Evolutionary conservation across 1,140 invertebrate genomes (phyloP), one percentile per base, ranked within the genome.

Genomic region (Elymnias hypermnestra): DNA sequence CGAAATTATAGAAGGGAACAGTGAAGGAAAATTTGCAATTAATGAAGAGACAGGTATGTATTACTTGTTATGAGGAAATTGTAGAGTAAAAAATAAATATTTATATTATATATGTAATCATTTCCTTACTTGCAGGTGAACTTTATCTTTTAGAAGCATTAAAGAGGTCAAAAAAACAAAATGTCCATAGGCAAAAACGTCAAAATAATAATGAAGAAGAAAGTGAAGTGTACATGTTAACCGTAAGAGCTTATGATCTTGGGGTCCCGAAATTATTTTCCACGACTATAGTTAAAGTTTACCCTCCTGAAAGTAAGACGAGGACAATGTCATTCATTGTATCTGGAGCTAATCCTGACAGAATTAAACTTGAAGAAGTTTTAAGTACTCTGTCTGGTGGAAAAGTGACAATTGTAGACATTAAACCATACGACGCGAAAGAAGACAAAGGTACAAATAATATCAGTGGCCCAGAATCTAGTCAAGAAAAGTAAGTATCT

Each of bases 1-100:
- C 77, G 94, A 95, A 87, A 88, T 97, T 25, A 89, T 95, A 54
- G 89, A 92, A 44, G 93, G 93, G 8, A 94, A 94, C 73, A 92
- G 90, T 64, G 92, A 92, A 47, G 92, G 93, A 54, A 93, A 93
- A 72, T 97, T 96, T 81, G 71, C 88, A 14, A 88, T 98, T 22
- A 90, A 96, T 71, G 90, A 92, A 67, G 87, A 90, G 25, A 93
- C 92, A 49, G 95, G 95, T 73, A 90, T 35, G 6, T 49, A 31
- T 28, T 19, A 23, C 18, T n/a, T n/a, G n/a, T n/a, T n/a, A n/a
- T n/a, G n/a, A n/a, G n/a, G n/a, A n/a, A n/a, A n/a, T n/a, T n/a
- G n/a, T n/a, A n/a, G n/a, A n/a, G n/a, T n/a, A n/a, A n/a, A n/a
- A n/a, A n/a, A n/a, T n/a, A n/a, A n/a, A n/a, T n/a, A n/a, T n/a